A percentile compares a stretch with the other conserved stretches of the same genome.
phyloP scores from a whole-genome alignment of 92 coral and sea anemone species.

The Paragorgia papillata region DNA sequence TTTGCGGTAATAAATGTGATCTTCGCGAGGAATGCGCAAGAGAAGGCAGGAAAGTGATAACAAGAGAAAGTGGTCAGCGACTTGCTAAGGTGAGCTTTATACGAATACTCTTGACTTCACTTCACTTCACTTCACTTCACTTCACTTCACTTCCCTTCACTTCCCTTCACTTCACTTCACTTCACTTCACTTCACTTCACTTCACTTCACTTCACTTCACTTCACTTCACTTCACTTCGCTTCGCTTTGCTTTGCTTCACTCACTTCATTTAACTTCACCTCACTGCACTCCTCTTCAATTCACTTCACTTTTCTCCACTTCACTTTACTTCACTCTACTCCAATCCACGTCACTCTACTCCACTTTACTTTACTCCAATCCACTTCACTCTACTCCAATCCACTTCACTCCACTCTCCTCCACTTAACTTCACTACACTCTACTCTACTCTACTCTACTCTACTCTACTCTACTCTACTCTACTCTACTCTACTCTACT shows the following conservation, averaged over 20 bases:
- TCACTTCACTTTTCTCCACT: neutral
- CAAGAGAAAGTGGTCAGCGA: conserved; percentile 16
- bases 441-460: neutral
- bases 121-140: neutral
- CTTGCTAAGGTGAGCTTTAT: conserved; percentile 13
- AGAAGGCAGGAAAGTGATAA: conserved; percentile 64
- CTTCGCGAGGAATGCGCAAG: conserved; percentile 65
- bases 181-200: neutral
- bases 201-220: neutral
- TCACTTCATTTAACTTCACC: neutral
- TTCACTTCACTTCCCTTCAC: neutral
- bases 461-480: neutral
- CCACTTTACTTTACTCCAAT: neutral
- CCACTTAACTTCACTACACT: neutral
- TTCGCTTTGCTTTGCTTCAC: neutral
- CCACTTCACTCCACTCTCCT: neutral
- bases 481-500: neutral
- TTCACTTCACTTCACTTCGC: neutral
- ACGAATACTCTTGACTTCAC: neutral
- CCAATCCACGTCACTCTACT: neutral
- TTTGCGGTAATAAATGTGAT: conserved; percentile 87
- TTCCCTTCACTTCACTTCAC: neutral
- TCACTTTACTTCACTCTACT: neutral
- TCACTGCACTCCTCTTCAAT: neutral
- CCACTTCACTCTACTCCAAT: neutral